Conservation (phyloP, 2,113 vertebrate species). For the Pipa parva region DNA sequence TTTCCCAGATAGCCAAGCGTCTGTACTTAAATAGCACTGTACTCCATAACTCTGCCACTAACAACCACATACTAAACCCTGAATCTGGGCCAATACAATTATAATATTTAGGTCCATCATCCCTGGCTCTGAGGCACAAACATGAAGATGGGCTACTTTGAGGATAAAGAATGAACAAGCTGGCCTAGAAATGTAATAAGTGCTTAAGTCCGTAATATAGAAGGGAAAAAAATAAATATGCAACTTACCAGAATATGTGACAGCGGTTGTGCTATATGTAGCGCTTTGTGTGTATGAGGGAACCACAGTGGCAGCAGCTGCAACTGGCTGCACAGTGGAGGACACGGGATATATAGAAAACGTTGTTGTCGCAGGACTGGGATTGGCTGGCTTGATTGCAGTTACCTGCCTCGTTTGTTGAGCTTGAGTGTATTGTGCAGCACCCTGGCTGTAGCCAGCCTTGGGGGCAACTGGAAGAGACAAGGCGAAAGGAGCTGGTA, state of each 20-base stretch:
- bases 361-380: constrained; percentile 87
- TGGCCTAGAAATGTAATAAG: too few species aligned
- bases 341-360: constrained; percentile 97
- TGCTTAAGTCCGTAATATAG: too few species aligned
- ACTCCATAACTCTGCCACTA: too few species aligned
- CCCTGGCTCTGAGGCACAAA: too few species aligned
- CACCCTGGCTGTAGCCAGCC: constrained; percentile 89
- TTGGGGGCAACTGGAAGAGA: constrained; percentile 74
- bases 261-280: constrained; percentile 93
- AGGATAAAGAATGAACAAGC: too few species aligned
- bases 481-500: constrained; percentile 41
- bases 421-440: constrained; percentile 90
- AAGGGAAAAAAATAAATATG: neutral
- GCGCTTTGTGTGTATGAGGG: constrained; percentile 95
- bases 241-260: constrained; percentile 88
- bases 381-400: constrained; percentile 92
- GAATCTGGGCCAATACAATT: too few species aligned
- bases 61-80: too few species aligned
- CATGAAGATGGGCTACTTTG: too few species aligned
- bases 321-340: constrained; percentile 88
- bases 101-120: too few species aligned
- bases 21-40: too few species aligned
- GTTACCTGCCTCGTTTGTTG: constrained; percentile 96
- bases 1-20: too few species aligned
- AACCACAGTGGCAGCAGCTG: constrained; percentile 82